phyloP scores from a whole-genome alignment of 2,797 vertebrate species.

The Potorous gilbertii region DNA sequence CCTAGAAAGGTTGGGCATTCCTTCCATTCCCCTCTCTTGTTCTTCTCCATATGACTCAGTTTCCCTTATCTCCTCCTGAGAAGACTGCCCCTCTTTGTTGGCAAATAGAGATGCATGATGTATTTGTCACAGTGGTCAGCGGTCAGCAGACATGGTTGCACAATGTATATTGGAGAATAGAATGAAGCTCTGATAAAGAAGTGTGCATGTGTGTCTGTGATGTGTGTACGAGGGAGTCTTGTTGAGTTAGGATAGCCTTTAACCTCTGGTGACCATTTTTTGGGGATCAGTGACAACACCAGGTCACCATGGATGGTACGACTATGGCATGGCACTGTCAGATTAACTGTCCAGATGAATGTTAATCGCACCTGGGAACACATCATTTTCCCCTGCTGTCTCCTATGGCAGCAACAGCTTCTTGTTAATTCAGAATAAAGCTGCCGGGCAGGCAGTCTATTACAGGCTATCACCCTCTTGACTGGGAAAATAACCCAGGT shows the following conservation, averaged over 20 bases:
- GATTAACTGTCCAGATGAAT: slow-evolving; percentile 64
- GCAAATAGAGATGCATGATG: neutral
- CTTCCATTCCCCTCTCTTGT: neutral
- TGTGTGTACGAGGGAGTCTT: neutral
- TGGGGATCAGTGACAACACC: slow-evolving; percentile 62
- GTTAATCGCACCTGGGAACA: slow-evolving; percentile 63
- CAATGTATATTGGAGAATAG: neutral
- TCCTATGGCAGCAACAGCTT: slow-evolving; percentile 70
- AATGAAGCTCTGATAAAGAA: neutral
- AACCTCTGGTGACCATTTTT: slow-evolving; percentile 51
- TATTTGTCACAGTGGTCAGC: neutral
- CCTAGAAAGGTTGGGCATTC: neutral
- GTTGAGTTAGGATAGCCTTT: neutral
- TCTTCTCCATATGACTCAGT: neutral
- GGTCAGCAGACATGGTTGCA: neutral
- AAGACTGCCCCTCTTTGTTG: neutral
- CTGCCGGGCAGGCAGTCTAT: slow-evolving; percentile 49
- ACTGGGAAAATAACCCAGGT: neutral
- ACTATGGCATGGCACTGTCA: slow-evolving; percentile 37
- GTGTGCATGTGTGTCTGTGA: neutral
- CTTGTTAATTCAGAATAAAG: slow-evolving; percentile 58
- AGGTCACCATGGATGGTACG: slow-evolving; percentile 37
- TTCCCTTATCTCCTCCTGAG: neutral
- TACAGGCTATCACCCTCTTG: slow-evolving; percentile 3
- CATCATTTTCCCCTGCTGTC: slow-evolving; percentile 58